These are phyloP conservation scores for Bombus superbus DNA, from an alignment of 1,140 invertebrate genomes.

Conservation along the genomic window DNA sequence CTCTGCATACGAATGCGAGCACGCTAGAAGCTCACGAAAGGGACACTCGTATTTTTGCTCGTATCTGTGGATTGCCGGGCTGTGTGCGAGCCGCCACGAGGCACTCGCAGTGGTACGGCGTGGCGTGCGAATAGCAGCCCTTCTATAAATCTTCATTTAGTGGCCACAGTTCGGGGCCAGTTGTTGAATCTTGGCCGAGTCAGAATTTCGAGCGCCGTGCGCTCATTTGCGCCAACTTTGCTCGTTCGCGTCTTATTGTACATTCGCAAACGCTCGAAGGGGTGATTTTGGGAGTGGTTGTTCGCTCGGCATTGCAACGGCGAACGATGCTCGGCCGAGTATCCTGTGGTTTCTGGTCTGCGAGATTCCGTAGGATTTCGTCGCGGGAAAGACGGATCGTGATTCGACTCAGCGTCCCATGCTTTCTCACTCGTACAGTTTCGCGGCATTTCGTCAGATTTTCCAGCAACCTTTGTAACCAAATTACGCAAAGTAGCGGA, in stretches of 20 bases:
- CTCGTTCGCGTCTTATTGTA: not conserved
- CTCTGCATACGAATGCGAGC: constrained; percentile 45
- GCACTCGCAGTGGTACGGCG: constrained; percentile 52
- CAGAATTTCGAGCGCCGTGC: constrained; percentile 39
- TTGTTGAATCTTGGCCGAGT: constrained; percentile 23
- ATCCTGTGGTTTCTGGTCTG: too few relatives aligned
- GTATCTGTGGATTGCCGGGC: constrained; percentile 30
- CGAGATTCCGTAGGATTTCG: too few relatives aligned
- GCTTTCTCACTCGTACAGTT: not conserved
- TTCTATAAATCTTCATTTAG: constrained; percentile 76
- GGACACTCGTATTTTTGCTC: constrained; percentile 37
- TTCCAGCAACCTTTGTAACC: not conserved
- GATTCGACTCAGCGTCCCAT: too few relatives aligned
- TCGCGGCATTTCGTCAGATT: not conserved
- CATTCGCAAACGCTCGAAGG: not conserved
- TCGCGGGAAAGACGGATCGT: too few relatives aligned
- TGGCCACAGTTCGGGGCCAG: constrained; percentile 40
- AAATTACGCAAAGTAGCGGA: too few relatives aligned
- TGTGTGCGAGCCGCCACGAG: constrained; percentile 34
- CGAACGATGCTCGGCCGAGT: not conserved
- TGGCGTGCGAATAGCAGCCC: constrained; percentile 62
- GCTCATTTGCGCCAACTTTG: not conserved
- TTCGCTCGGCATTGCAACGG: too few relatives aligned
- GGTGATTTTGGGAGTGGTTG: not conserved
- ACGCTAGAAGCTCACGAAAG: constrained; percentile 34